These are phyloP conservation scores for Trichacis sp. DNA, from an alignment of 2,888 invertebrate genomes.

Conservation along the genomic window DNA sequence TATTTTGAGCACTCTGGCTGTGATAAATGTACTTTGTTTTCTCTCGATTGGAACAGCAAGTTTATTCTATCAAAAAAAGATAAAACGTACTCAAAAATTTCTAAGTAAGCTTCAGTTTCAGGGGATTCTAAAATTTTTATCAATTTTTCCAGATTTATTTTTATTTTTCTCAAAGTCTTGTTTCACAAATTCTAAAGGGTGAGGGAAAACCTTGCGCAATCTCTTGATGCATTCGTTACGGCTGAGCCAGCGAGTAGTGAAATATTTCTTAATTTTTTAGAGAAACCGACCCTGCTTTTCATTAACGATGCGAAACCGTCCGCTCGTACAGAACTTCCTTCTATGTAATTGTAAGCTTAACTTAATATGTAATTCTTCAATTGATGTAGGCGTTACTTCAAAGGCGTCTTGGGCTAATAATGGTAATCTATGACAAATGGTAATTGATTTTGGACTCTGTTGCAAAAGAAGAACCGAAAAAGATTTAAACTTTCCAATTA, in stretches of 20 bases:
- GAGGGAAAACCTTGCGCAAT: no score
- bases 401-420: no score
- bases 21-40: not conserved
- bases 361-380: no score
- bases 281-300: not conserved
- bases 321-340: not conserved
- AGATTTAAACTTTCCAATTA: no score
- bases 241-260: no score
- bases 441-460: not conserved
- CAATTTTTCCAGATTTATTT: not conserved
- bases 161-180: not conserved
- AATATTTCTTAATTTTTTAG: not conserved
- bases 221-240: not conserved
- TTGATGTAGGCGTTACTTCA: not conserved
- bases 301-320: not conserved
- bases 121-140: not conserved
- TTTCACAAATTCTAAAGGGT: no score
- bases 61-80: not conserved
- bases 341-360: no score
- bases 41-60: not conserved
- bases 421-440: not conserved
- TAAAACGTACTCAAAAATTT: not conserved
- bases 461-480: no score
- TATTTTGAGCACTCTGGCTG: not conserved
- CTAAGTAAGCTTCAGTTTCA: not conserved